Base-by-base conservation (phyloP, 2,113 vertebrate species). In the Labeo catla region DNA sequence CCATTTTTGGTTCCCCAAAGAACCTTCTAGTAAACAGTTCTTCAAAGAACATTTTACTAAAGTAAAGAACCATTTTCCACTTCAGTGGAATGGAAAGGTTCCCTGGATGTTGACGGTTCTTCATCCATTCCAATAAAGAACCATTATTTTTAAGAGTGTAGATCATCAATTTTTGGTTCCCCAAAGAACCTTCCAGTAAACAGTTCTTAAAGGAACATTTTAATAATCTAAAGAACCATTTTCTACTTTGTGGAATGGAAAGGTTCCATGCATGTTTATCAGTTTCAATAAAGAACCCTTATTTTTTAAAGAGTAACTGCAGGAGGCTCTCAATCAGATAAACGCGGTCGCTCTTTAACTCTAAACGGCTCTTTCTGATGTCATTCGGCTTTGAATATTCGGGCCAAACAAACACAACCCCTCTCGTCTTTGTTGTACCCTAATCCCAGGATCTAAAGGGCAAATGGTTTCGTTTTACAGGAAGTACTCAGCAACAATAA, bases 401-500 rank as follows among this genome's bases (percentile, higher is more conserved):
- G 59, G 47, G 54, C 52, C 52, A 76, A 63, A 81, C 68, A 91
- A 59, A 63, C 72, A 43, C 12, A 82, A 73, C 63, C 68, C 68
- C 74, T 70, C 79, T 81, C 65, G 74, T 89, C 87, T 90, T 86
- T 87, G 88, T 80, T 52, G 16, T 45, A 70, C 76, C 43, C 65
- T 83, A 88, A 88, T 89, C 88, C 86, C 34, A 2, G 66, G 61
- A 87, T 91, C 88, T 90, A 84, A 86, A 88, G 88, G 16, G 91
- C 84, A 89, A 89, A 87, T 82, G 90, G 90, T 19, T 92, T 93
- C 92, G 88, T 92, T 93, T 92, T 90, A 91, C 93, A 95, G 95
- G 95, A 96, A 95, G 93, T 92, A 93, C 93, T 95, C 95, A 94
- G 93, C 93, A 94, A 95, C 92, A 95, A 92, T 94, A 95, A 94